phyloP scores from a whole-genome alignment of 2,797 vertebrate species.

The Acrocephalus scirpaceus region DNA sequence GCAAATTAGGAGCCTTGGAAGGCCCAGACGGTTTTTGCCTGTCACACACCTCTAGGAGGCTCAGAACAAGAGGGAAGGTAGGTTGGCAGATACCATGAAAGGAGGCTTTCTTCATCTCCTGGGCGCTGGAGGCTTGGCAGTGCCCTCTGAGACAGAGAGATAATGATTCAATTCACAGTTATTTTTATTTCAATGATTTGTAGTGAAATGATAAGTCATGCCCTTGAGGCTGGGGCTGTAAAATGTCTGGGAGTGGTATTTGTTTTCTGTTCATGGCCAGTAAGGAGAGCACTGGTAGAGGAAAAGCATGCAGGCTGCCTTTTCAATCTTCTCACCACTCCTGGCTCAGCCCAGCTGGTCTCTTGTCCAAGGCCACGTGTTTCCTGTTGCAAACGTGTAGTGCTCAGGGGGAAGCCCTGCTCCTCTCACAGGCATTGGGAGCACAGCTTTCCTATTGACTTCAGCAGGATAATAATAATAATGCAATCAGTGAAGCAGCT shows the following conservation, averaged over 20 bases:
- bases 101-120: neutral
- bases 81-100: neutral
- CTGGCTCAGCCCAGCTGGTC: neutral
- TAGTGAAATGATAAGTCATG: neutral
- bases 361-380: neutral
- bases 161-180: neutral
- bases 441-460: neutral
- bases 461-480: slow-evolving; percentile 10
- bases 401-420: neutral
- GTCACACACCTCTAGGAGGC: neutral
- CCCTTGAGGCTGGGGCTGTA: neutral
- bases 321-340: neutral
- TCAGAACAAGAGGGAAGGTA: neutral
- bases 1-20: neutral
- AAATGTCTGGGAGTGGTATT: neutral
- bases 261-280: neutral
- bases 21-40: neutral
- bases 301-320: neutral
- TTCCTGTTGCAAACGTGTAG: neutral
- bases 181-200: neutral
- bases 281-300: neutral
- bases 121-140: neutral
- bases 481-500: neutral
- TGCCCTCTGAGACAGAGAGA: neutral
- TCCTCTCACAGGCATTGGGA: neutral